Evolutionary conservation across 1,140 invertebrate species (phyloP).

Genomic region (Aphaenogaster ashmeadi): DNA sequence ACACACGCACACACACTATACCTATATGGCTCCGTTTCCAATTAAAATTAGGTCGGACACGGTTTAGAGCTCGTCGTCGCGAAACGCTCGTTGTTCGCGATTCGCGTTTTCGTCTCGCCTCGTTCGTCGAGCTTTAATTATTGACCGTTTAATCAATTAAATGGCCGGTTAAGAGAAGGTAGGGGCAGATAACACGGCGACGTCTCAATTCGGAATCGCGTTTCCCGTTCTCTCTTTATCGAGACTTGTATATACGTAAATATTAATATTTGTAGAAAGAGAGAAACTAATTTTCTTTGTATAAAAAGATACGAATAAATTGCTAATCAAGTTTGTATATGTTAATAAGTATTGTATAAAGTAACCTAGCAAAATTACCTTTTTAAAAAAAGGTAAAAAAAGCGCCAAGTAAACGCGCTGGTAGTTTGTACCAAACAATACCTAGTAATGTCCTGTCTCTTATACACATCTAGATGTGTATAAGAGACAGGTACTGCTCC

Average conservation of each 20-base stretch:
- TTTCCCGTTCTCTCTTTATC: neutral
- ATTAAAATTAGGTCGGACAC: conserved; percentile 71
- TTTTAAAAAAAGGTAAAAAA: too few species aligned
- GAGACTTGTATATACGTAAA: neutral
- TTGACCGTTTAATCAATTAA: conserved; percentile 56
- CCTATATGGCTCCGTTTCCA: conserved; percentile 21
- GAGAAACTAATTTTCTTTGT: neutral
- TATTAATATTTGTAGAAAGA: neutral
- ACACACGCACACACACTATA: neutral
- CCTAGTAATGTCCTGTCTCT: too few species aligned
- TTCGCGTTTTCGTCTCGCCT: neutral
- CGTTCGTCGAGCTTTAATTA: conserved; percentile 1
- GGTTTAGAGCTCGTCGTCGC: conserved; percentile 23
- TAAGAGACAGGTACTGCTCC: neutral
- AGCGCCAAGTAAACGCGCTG: too few species aligned
- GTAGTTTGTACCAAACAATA: too few species aligned
- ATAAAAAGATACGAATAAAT: neutral
- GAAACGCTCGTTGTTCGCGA: conserved; percentile 18
- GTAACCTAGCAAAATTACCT: too few species aligned
- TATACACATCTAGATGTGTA: too few species aligned
- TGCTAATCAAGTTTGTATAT: neutral
- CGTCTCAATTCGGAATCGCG: conserved; percentile 23
- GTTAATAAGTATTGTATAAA: neutral
- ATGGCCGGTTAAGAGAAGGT: neutral
- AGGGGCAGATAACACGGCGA: conserved; percentile 17